phyloP scores from a whole-genome alignment of 64 coral and sea anemone genomes.

The Actinia equina region DNA sequence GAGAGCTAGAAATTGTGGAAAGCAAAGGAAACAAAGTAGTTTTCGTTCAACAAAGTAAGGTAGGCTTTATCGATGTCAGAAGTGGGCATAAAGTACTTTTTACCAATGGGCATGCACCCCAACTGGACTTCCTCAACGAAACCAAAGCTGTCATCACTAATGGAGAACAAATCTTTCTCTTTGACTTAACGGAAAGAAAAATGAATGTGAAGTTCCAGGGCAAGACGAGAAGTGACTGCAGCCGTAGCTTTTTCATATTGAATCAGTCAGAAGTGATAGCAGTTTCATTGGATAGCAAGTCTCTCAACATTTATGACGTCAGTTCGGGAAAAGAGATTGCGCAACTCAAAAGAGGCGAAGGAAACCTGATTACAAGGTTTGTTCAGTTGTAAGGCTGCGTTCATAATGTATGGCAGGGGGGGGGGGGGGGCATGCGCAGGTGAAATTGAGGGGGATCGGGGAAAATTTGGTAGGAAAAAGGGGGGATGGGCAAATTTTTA shows the following conservation, averaged over 20 bases:
- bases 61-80: conserved; percentile 39
- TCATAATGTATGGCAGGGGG: no score
- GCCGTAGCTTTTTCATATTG: conserved; percentile 36
- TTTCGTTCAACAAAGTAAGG: conserved; percentile 39
- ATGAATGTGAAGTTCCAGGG: conserved; percentile 54
- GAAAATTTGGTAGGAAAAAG: no score
- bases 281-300: conserved; percentile 26
- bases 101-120: conserved; percentile 51
- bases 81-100: conserved; percentile 42
- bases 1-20: conserved; percentile 53
- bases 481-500: no score
- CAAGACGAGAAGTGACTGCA: conserved; percentile 14
- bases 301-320: conserved; percentile 58
- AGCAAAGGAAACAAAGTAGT: conserved; percentile 18
- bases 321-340: conserved; percentile 37
- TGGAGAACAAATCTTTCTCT: conserved; percentile 44
- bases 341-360: conserved; percentile 12
- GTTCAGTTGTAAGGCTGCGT: background rate
- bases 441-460: no score
- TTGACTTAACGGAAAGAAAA: conserved; percentile 36
- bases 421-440: no score
- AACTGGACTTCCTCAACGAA: conserved; percentile 54
- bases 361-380: background rate
- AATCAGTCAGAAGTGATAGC: conserved; percentile 35
- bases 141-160: conserved; percentile 36